These are phyloP conservation scores for Melanotaenia pygmaea DNA, from an alignment of 2,797 vertebrate species.

Conservation along the genomic window DNA sequence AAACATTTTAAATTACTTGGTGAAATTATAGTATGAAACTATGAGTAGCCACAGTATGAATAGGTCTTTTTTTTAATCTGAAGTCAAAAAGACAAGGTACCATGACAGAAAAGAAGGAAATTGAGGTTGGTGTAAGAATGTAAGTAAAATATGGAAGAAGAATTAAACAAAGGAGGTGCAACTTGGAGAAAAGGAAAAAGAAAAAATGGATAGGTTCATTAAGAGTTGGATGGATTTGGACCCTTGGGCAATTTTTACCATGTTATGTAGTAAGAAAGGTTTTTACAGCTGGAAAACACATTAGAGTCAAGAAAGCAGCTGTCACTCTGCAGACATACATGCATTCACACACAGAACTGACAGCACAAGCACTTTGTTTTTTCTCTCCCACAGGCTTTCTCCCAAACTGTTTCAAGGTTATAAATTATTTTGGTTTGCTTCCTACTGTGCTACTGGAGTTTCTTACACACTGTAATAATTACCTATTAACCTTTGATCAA, in stretches of 20 bases:
- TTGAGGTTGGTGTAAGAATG: background rate
- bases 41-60: background rate
- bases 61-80: background rate
- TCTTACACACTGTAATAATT: constrained; percentile 45
- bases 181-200: constrained; percentile 4
- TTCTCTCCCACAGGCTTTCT: background rate
- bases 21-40: background rate
- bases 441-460: constrained; percentile 27
- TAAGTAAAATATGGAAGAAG: too few relatives aligned
- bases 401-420: constrained; percentile 34
- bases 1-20: background rate
- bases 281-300: constrained; percentile 20
- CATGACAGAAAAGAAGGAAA: background rate
- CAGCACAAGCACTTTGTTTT: background rate
- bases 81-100: background rate
- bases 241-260: constrained; percentile 55
- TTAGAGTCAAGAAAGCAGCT: background rate
- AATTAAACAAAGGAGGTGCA: constrained; percentile 7
- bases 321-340: constrained; percentile 4
- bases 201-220: constrained; percentile 38
- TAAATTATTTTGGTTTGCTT: constrained; percentile 27
- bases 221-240: constrained; percentile 38
- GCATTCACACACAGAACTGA: constrained; percentile 10
- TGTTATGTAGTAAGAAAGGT: constrained; percentile 50
- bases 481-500: constrained; percentile 72